Conservation (phyloP, 2,888 invertebrate species). For the Campoplex nolae region DNA sequence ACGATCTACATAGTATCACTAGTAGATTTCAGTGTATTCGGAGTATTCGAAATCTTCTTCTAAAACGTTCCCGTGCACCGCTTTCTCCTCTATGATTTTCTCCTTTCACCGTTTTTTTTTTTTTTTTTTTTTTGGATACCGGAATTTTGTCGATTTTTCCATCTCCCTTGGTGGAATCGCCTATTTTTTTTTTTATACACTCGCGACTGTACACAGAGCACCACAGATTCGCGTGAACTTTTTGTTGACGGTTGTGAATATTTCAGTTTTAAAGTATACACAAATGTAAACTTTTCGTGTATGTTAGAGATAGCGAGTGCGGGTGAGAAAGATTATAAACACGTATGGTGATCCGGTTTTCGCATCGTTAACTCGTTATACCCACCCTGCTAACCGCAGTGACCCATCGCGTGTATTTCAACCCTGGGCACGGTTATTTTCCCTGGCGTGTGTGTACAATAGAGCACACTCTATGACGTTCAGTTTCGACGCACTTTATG, state of each 20-base stretch:
- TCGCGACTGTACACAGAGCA: constrained; percentile 14
- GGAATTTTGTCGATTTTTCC: constrained; percentile 17
- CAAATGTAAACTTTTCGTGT: neutral
- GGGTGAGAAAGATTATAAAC: constrained; percentile 42
- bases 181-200: constrained; percentile 32
- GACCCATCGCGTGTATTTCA: constrained; percentile 40
- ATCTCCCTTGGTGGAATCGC: constrained; percentile 16
- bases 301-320: neutral
- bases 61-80: constrained; percentile 2
- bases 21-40: constrained; percentile 35
- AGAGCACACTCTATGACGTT: constrained; percentile 31
- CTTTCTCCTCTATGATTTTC: neutral
- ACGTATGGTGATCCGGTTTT: constrained; percentile 31
- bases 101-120: constrained; percentile 1
- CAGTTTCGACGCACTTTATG: constrained; percentile 45
- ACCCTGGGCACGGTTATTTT: constrained; percentile 41
- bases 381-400: constrained; percentile 35
- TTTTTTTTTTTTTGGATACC: constrained; percentile 12
- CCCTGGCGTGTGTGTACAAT: constrained; percentile 12
- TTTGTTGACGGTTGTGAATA: neutral
- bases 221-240: constrained; percentile 24
- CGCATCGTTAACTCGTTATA: constrained; percentile 38
- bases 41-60: neutral
- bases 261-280: neutral
- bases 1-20: too few species aligned